Base-by-base conservation (phyloP, 1,140 invertebrate species). In the Pseudachorutes palmiensis region DNA sequence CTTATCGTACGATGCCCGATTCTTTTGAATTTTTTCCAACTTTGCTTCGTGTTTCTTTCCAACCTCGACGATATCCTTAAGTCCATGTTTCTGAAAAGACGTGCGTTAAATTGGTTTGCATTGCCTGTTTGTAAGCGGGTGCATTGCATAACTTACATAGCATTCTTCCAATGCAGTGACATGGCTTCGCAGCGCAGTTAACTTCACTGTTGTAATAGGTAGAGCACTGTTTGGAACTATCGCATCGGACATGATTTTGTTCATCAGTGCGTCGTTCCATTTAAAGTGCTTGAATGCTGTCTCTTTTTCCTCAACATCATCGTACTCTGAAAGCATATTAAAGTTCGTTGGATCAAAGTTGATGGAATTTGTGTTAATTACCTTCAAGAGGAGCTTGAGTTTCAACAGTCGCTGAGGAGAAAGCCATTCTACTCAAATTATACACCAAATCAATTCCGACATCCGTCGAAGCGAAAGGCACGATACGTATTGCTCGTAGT, bases 261-360 rank as follows among this genome's bases (percentile, higher is more conserved):
- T 55, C 24, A 55, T 55, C 51, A 55, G 24, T 5, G 24, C 5
- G 24, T 55, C 51, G 51, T 55, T 55, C 24, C 51, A 5, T 24
- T 55, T 55, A 24, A 55, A 55, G 9, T 22, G 51, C 51, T 55
- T 57, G 31, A 31, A 58, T 30, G 32, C 29, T 31, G n/a, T 3
- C 28, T 24, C 31, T 19, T 58, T 57, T 26, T 32, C 22, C 16
- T 57, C n/a, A 24, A 65, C 24, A 2, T 58, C 49, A 31, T 66
- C 16, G 2, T 32, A 66, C n/a, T 66, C 32, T 51, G 9, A 63
- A 63, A 41, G n/a, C n/a, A n/a, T n/a, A 32, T n/a, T n/a, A n/a
- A n/a, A n/a, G n/a, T n/a, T 60, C 12, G 12, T 45, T 45, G 19
- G 19, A 12, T 45, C 36, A 45, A 58, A 49, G 29, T 31, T 22